phyloP scores from a whole-genome alignment of 1,140 invertebrate genomes.

The Cataglyphis hispanica region DNA sequence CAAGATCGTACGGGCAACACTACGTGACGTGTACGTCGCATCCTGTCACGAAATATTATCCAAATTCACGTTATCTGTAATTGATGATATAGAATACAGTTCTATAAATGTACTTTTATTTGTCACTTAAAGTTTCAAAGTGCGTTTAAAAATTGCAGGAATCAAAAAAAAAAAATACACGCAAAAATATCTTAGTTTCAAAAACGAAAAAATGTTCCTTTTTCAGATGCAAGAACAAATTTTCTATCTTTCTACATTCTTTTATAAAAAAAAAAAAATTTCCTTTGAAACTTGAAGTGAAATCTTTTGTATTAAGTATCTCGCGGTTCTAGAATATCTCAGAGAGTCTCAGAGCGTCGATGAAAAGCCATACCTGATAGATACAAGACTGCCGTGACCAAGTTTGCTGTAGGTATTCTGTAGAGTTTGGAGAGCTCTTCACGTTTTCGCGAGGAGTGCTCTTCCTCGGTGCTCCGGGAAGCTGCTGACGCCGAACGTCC shows the following conservation, averaged over 20 bases:
- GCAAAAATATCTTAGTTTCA: neutral
- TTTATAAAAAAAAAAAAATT: neutral
- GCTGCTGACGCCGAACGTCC: conserved; percentile 72
- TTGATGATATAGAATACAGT: neutral
- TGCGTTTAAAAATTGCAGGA: neutral
- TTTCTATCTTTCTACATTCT: neutral
- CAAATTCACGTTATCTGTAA: neutral
- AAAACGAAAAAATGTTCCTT: neutral
- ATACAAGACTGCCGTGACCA: neutral
- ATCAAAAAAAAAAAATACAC: neutral
- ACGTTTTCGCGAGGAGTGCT: conserved; percentile 42
- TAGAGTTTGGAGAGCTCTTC: neutral
- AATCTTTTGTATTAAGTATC: neutral
- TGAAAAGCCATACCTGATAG: conserved; percentile 13
- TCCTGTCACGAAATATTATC: conserved; percentile 64
- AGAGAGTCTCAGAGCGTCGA: no score
- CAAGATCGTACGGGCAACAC: conserved; percentile 82
- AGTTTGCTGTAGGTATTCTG: neutral
- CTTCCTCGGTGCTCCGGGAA: conserved; percentile 59
- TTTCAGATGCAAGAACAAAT: no score
- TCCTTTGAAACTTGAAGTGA: neutral
- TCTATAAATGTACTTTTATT: neutral
- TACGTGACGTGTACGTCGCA: conserved; percentile 81
- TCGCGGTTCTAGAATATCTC: neutral
- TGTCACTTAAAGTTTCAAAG: neutral